phyloP scores from a whole-genome alignment of 2,113 vertebrate species.

The Psephotus haematonotus region DNA sequence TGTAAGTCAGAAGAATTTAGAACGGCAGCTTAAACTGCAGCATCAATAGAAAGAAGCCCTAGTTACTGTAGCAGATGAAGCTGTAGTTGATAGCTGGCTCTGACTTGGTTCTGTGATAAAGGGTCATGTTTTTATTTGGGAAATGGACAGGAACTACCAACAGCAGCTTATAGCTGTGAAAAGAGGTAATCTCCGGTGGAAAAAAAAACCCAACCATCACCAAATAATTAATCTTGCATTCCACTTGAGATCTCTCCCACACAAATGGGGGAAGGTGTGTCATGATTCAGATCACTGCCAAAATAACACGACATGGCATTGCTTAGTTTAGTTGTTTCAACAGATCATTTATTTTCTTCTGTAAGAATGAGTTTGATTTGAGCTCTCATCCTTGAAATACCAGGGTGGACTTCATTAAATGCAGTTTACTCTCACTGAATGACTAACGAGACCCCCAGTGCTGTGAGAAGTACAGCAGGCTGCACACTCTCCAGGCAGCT shows the following conservation, averaged over 20 bases:
- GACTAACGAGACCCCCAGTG: background rate
- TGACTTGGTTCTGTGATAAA: background rate
- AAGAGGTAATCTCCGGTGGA: constrained; percentile 3
- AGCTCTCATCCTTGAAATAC: constrained; percentile 7
- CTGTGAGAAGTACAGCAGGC: background rate
- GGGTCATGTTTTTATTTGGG: background rate
- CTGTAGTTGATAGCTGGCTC: background rate
- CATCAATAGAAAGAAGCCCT: background rate
- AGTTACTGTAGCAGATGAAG: background rate
- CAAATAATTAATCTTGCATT: constrained; percentile 45
- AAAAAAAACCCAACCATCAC: background rate
- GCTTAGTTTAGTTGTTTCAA: constrained; percentile 32
- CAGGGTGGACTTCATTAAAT: background rate
- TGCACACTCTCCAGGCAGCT: background rate
- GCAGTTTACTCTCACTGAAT: background rate
- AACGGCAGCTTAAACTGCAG: background rate
- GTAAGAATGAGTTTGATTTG: background rate
- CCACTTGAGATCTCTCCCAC: constrained; percentile 47
- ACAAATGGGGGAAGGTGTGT: constrained; percentile 45
- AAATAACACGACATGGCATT: background rate
- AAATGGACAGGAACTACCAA: background rate
- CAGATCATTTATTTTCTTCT: background rate
- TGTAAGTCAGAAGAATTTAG: background rate
- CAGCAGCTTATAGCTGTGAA: constrained; percentile 3
- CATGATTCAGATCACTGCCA: constrained; percentile 37